Percentiles rank a stretch among this genome's conserved stretches.
These are phyloP conservation scores for Pogonomyrmex barbatus DNA, from an alignment of 1,140 invertebrate species.

Conservation along the genomic window DNA sequence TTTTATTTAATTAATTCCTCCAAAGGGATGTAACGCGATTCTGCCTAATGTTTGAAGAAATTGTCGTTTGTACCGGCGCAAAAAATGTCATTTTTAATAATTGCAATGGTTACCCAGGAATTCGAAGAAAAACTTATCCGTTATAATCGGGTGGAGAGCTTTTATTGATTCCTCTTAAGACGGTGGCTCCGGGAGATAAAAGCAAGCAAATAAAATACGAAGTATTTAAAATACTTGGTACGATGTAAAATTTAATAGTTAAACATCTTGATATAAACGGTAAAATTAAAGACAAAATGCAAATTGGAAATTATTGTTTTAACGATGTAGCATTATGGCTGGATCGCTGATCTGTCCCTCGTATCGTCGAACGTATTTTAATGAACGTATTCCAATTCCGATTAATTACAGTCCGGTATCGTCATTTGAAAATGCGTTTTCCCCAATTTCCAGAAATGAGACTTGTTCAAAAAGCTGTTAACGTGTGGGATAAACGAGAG, in stretches of 20 bases:
- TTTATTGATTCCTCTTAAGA: neutral
- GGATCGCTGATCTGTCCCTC: neutral
- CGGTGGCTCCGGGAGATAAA: neutral
- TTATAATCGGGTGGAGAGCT: neutral
- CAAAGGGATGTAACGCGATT: neutral
- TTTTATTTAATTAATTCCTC: constrained; percentile 12
- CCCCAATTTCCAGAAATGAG: constrained; percentile 14
- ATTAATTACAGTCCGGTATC: constrained; percentile 12
- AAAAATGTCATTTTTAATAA: neutral
- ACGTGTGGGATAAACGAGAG: constrained; percentile 62
- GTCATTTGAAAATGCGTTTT: neutral
- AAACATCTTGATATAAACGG: neutral
- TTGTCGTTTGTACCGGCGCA: neutral
- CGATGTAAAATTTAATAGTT: neutral
- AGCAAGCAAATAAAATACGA: neutral
- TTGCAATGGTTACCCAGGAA: neutral
- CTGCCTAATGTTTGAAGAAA: neutral
- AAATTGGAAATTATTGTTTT: neutral
- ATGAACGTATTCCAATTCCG: neutral
- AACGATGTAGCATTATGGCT: neutral
- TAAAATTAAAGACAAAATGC: neutral
- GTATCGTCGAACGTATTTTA: neutral
- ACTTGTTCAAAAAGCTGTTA: constrained; percentile 52
- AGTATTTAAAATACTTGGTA: neutral
- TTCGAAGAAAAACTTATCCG: neutral